A percentile compares a stretch with the other conserved stretches of the same genome.
phyloP scores from a whole-genome alignment of 2,797 vertebrate genomes.

The Pipistrellus nathusii region DNA sequence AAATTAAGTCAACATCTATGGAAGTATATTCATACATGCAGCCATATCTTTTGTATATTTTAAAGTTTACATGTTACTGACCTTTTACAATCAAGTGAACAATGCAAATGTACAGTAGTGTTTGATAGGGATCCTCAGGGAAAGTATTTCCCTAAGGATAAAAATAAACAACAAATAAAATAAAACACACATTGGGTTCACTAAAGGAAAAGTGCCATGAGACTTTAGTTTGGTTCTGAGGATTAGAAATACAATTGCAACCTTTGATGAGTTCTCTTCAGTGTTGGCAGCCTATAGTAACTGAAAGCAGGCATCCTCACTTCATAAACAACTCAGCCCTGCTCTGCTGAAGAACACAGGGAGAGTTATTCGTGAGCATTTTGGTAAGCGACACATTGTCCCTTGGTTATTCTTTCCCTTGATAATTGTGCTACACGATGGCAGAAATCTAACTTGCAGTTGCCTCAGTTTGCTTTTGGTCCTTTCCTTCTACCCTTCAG shows the following conservation, averaged over 20 bases:
- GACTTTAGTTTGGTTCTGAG: neutral
- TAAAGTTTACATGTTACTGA: neutral
- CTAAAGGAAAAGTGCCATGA: neutral
- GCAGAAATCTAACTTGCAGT: neutral
- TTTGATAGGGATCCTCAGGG: neutral
- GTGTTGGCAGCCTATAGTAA: neutral
- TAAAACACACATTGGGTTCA: neutral
- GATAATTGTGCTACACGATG: neutral
- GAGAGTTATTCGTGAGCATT: accelerated
- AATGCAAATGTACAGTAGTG: neutral
- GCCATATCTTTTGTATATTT: neutral
- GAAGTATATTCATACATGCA: neutral
- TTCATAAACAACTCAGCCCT: neutral
- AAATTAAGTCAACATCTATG: neutral
- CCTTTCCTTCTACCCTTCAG: neutral
- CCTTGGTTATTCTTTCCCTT: neutral
- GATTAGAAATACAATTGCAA: neutral
- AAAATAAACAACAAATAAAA: neutral
- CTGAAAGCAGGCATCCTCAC: accelerated
- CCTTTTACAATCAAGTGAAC: neutral
- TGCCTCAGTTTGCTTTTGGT: neutral
- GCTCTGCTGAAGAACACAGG: neutral
- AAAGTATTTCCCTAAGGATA: neutral
- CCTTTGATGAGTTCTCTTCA: neutral
- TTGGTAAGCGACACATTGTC: accelerated